Evolutionary conservation across 2,888 invertebrate genomes (phyloP).

Genomic region (Amphimallon solstitiale): DNA sequence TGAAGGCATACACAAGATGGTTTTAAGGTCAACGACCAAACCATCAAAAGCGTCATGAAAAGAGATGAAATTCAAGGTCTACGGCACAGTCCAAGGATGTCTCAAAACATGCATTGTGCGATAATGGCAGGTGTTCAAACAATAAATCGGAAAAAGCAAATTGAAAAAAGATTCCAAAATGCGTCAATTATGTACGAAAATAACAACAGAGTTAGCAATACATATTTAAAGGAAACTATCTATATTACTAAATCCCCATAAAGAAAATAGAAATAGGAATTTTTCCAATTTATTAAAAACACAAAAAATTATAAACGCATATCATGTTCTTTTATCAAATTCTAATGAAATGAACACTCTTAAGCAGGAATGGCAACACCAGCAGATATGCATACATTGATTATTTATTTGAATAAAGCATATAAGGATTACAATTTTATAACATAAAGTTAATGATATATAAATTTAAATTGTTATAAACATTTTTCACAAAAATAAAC

Average conservation of each 20-base stretch:
- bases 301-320: neutral
- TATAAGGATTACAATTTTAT: too few relatives aligned
- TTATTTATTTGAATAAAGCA: too few relatives aligned
- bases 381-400: too few relatives aligned
- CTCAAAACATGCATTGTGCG: conserved; percentile 40
- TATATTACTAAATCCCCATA: conserved; percentile 3
- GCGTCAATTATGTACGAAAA: conserved; percentile 19
- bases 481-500: too few relatives aligned
- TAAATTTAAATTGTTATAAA: too few relatives aligned
- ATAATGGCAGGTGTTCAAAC: conserved; percentile 45
- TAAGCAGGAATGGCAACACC: too few relatives aligned
- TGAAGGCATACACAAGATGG: conserved; percentile 32
- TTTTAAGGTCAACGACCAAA: conserved; percentile 47
- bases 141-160: conserved; percentile 24
- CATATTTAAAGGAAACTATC: neutral
- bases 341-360: neutral
- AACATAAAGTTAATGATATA: too few relatives aligned
- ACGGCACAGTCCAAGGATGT: conserved; percentile 55
- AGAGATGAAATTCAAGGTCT: conserved; percentile 56
- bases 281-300: conserved; percentile 6
- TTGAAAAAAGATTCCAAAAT: conserved; percentile 3
- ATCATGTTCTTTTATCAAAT: neutral
- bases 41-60: conserved; percentile 49
- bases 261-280: neutral
- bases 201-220: neutral